phyloP scores from a whole-genome alignment of 2,888 invertebrate species.

The Iphiclides podalirius region DNA sequence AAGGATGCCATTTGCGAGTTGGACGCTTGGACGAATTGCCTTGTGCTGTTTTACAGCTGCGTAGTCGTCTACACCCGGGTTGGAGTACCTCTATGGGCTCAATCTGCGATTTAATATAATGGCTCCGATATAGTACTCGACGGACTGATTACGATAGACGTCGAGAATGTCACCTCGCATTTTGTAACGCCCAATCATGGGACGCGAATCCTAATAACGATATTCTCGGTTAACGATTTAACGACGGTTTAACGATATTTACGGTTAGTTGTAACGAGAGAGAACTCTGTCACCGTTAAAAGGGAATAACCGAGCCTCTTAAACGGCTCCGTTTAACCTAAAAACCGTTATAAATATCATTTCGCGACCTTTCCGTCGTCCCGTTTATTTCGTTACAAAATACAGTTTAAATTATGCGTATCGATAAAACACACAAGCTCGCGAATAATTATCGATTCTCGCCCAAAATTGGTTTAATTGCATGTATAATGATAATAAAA shows the following conservation, averaged over 20 bases:
- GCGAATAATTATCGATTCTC: constrained; percentile 12
- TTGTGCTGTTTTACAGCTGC: too few species aligned
- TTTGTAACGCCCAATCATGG: too few species aligned
- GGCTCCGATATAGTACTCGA: too few species aligned
- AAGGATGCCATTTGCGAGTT: constrained; percentile 8
- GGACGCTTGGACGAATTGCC: constrained; percentile 16
- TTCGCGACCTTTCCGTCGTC: constrained; percentile 16
- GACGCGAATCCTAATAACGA: too few species aligned
- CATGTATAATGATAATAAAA: not conserved
- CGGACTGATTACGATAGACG: too few species aligned
- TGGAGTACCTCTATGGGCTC: too few species aligned
- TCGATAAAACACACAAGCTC: not conserved
- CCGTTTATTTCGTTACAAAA: constrained; percentile 15
- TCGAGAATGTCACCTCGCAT: too few species aligned
- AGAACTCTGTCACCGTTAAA: not conserved
- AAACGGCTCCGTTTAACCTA: constrained; percentile 1
- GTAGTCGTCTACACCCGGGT: too few species aligned
- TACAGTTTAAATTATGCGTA: constrained; percentile 9
- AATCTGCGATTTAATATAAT: too few species aligned
- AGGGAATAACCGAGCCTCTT: not conserved
- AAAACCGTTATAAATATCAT: constrained; percentile 11
- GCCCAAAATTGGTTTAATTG: constrained; percentile 2
- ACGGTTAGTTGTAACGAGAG: too few species aligned
- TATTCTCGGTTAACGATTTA: too few species aligned
- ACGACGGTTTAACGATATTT: too few species aligned